Evolutionary conservation across 2,888 invertebrate genomes (phyloP), one percentile per base, ranked within the genome.

Genomic region (Drosophila diplacantha): DNA sequence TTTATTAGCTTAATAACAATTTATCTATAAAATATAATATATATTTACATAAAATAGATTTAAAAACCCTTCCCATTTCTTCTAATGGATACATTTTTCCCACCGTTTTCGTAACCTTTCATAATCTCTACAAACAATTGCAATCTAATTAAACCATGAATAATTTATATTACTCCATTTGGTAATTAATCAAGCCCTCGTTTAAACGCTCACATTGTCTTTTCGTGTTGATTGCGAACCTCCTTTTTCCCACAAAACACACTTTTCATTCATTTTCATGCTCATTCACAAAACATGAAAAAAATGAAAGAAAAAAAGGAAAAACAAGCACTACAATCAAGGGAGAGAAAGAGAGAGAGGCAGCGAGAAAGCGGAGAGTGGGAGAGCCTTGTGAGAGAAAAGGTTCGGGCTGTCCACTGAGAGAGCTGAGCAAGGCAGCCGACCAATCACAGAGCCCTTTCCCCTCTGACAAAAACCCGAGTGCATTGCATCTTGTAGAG

Each of bases 201-300:
- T 61, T 60, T 11, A 49, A 22, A 14, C 32, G 16, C 37, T 60
- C 60, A 4, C 39, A 59, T 50, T 50, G 47, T 47, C 41, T 43
- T 18, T 20, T 61, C 37, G 44, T 44, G 34, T 62, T 50, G 34
- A 61, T 43, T 50, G 63, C 43, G 51, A 43, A 43, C 63, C 41
- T 63, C 63, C 50, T 62, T 62, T 37, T 35, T 43, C 50, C 55
- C 47, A 68, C 32, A 60, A 32, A 69, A 47, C 52, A 47, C 52
- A 64, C 41, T 70, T 70, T 71, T 60, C 66, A 66, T 72, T 72
- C 65, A 66, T 66, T 66, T 80, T 62, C 61, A 81, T 73, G 75
- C 80, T 62, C 61, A 81, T 82, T 84, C 80, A 83, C 71, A 83
- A 81, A 82, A 22, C n/a, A 58, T 18, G 58, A 70, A 47, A 57